phyloP scores from a whole-genome alignment of 2,888 invertebrate genomes.

The Idaea biselata region DNA sequence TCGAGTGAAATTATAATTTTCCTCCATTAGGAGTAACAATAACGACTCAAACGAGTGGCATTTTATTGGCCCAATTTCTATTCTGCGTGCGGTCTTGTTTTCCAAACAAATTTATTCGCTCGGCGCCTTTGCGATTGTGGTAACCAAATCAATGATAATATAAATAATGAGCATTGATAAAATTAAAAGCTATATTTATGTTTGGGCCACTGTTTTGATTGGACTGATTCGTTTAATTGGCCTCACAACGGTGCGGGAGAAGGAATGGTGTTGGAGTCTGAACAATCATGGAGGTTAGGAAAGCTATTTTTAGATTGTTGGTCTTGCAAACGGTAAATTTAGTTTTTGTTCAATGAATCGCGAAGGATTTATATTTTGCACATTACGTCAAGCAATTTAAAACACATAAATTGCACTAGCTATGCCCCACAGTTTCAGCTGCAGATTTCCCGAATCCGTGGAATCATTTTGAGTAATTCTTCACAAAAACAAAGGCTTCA shows the following conservation, averaged over 20 bases:
- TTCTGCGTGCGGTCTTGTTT: conserved; percentile 64
- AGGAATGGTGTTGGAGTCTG: neutral
- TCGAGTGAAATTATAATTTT: neutral
- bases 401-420: too few relatives aligned
- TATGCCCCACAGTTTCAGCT: too few relatives aligned
- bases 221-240: conserved; percentile 59
- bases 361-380: neutral
- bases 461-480: too few relatives aligned
- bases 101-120: conserved; percentile 67
- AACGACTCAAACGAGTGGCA: conserved; percentile 32
- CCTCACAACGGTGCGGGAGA: conserved; percentile 28
- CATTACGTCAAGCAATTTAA: too few relatives aligned
- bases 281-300: neutral
- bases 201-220: conserved; percentile 45
- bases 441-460: too few relatives aligned
- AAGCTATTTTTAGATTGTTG: neutral
- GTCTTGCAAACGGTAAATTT: neutral
- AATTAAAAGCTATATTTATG: conserved; percentile 53
- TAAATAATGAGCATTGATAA: conserved; percentile 60
- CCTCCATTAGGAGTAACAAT: conserved; percentile 4
- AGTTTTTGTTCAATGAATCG: neutral
- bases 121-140: conserved; percentile 61
- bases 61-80: conserved; percentile 44
- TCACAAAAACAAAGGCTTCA: too few relatives aligned
- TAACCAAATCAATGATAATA: conserved; percentile 66